These are phyloP conservation scores for Neodiprion pinetum DNA, from an alignment of 1,140 invertebrate species.

Conservation along the genomic window DNA sequence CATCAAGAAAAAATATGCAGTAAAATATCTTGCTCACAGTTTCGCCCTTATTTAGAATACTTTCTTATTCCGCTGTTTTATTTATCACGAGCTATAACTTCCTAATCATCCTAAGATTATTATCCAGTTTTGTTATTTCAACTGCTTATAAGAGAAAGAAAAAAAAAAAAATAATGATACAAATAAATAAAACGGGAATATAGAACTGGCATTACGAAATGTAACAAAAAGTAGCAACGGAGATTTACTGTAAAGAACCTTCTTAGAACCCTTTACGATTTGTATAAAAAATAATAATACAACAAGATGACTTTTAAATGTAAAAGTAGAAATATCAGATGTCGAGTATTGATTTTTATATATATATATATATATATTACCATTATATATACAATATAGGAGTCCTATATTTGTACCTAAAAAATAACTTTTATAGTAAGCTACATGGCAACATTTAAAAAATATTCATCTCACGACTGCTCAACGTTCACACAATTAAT, in stretches of 20 bases:
- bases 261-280: no score
- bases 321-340: conserved; percentile 6
- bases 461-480: background rate
- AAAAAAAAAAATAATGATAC: no score
- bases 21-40: no score
- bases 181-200: background rate
- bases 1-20: no score
- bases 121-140: no score
- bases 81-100: no score
- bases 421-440: conserved; percentile 5
- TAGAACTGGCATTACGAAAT: background rate
- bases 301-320: background rate
- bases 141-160: no score
- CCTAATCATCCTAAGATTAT: no score
- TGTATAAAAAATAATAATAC: background rate
- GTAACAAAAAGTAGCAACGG: background rate
- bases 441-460: conserved; percentile 10
- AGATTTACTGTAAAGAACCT: background rate
- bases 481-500: background rate
- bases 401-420: background rate
- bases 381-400: conserved; percentile 10
- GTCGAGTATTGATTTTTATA: conserved; percentile 7
- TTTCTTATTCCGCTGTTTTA: no score
- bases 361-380: conserved; percentile 6
- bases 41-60: no score